These are phyloP conservation scores for Scelioninae gen. 2 DNA, from an alignment of 2,888 invertebrate species.

Conservation along the genomic window DNA sequence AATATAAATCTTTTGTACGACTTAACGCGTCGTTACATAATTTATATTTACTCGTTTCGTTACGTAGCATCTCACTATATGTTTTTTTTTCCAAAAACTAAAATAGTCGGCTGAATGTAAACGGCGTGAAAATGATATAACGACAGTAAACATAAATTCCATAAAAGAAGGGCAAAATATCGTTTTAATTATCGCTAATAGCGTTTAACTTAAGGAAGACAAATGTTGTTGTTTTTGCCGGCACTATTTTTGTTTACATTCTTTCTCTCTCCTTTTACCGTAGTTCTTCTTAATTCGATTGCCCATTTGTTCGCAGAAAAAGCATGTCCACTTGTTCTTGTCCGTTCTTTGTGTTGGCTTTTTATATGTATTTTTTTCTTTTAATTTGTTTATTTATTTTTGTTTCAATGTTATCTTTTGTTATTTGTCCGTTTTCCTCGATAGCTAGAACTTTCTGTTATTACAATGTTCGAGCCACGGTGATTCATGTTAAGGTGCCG, in stretches of 20 bases:
- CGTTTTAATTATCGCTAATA: constrained; percentile 53
- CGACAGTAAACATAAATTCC: constrained; percentile 10
- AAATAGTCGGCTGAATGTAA: no score
- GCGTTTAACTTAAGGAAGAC: constrained; percentile 46
- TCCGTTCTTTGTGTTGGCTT: constrained; percentile 10
- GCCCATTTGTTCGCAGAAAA: constrained; percentile 48
- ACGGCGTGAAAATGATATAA: constrained; percentile 2
- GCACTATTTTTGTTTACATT: constrained; percentile 41
- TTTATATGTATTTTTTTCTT: constrained; percentile 15
- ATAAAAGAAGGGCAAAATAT: constrained; percentile 32
- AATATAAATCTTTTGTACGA: no score
- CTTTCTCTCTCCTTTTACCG: constrained; percentile 32
- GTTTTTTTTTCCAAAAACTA: no score
- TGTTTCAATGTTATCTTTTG: constrained; percentile 18
- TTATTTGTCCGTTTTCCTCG: constrained; percentile 3
- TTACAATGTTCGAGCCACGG: constrained; percentile 39
- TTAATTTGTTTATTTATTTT: no score
- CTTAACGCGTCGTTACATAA: no score
- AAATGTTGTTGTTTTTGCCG: constrained; percentile 51
- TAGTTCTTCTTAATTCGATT: constrained; percentile 57
- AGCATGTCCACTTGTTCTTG: constrained; percentile 31
- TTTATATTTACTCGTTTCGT: no score
- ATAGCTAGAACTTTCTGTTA: constrained; percentile 40
- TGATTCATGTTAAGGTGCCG: constrained; percentile 41
- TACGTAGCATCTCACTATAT: no score